Conservation (phyloP, 1,140 invertebrate genomes). For the Pemphigus obesinymphae region DNA sequence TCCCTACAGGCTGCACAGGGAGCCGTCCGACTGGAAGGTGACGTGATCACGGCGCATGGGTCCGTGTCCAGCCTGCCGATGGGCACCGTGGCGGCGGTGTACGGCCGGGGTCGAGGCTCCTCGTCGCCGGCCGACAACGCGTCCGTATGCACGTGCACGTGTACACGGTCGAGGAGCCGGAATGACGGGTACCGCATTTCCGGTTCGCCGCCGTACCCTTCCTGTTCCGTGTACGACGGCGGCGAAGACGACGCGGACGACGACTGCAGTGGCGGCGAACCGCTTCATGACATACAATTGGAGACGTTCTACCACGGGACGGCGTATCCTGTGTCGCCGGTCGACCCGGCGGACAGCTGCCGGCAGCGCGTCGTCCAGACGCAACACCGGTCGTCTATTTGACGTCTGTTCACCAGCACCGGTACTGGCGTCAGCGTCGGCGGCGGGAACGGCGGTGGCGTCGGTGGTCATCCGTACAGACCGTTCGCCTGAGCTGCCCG, state of each 20-base stretch:
- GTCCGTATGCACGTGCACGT: constrained; percentile 27
- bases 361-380: neutral
- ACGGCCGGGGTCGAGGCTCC: neutral
- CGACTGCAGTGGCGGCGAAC: neutral
- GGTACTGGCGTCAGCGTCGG: neutral
- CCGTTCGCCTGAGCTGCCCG: neutral
- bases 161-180: neutral
- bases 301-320: neutral
- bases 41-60: constrained; percentile 87
- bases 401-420: neutral
- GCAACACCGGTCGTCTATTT: neutral
- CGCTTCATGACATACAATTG: constrained; percentile 1
- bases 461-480: neutral
- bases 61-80: constrained; percentile 71
- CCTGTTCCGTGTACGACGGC: neutral
- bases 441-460: neutral
- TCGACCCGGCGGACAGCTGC: neutral
- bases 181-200: constrained; percentile 1
- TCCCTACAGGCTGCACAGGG: constrained; percentile 67
- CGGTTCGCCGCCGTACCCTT: neutral
- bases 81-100: constrained; percentile 41
- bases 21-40: constrained; percentile 85
- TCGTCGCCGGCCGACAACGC: neutral
- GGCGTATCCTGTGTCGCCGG: neutral
- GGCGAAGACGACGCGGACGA: neutral